A percentile compares a stretch with the other conserved stretches of the same genome.
These are phyloP conservation scores for Enteromius anoplus DNA, from an alignment of 2,797 vertebrate genomes.

Conservation along the genomic window DNA sequence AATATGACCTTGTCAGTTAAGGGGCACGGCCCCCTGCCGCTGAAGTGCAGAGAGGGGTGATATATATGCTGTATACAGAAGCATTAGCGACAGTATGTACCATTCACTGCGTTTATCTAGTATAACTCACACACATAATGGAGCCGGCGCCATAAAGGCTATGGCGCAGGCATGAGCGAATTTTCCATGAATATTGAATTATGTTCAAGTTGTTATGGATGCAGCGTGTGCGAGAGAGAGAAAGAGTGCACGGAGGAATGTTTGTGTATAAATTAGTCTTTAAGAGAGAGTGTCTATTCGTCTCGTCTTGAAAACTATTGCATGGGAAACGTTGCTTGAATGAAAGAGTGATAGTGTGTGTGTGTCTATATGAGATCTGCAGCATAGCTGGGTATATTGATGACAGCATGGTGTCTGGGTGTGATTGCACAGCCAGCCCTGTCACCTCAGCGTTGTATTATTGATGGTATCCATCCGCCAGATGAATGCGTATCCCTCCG, in stretches of 20 bases:
- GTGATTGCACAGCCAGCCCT: slow-evolving; percentile 79
- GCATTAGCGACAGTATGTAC: slow-evolving; percentile 58
- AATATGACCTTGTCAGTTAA: slow-evolving; percentile 59
- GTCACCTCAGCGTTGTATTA: slow-evolving; percentile 79
- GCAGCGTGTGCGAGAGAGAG: slow-evolving; percentile 55
- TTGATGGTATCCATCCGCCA: slow-evolving; percentile 85
- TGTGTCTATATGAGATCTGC: slow-evolving; percentile 49
- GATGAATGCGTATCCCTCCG: slow-evolving; percentile 84
- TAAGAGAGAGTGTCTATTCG: slow-evolving; percentile 60
- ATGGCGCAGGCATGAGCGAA: slow-evolving; percentile 58
- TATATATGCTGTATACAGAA: slow-evolving; percentile 55
- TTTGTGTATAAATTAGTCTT: slow-evolving; percentile 62
- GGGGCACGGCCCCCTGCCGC: slow-evolving; percentile 48
- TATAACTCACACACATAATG: slow-evolving; percentile 62
- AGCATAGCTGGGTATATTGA: slow-evolving; percentile 73
- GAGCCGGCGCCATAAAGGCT: slow-evolving; percentile 59
- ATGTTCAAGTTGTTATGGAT: slow-evolving; percentile 65
- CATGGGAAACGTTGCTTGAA: slow-evolving; percentile 44
- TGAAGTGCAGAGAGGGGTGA: slow-evolving; percentile 51
- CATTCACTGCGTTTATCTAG: slow-evolving; percentile 61
- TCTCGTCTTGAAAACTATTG: slow-evolving; percentile 56
- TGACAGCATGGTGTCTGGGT: slow-evolving; percentile 78
- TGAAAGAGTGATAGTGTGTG: slow-evolving; percentile 57
- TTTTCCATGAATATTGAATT: slow-evolving; percentile 66
- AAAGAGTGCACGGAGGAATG: slow-evolving; percentile 56